Percentiles rank a stretch among this genome's conserved stretches.
phyloP scores from a whole-genome alignment of 2,113 vertebrate species.

The Pleuronectes platessa region DNA sequence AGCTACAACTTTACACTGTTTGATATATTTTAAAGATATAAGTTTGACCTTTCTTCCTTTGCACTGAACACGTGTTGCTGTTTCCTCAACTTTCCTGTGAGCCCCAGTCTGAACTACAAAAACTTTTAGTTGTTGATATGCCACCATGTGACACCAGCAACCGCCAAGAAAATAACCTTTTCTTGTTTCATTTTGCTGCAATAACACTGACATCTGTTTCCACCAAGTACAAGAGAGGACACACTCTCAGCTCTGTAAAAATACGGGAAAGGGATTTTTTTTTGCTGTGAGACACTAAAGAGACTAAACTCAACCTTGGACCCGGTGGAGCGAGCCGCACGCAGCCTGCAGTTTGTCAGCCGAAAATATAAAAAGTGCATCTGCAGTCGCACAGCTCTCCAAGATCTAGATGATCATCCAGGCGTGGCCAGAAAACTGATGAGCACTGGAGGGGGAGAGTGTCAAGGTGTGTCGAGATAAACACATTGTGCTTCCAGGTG shows the following conservation, averaged over 20 bases:
- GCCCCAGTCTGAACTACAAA: no score
- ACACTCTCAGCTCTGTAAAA: not conserved
- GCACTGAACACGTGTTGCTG: no score
- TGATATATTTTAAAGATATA: no score
- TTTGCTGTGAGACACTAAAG: not conserved
- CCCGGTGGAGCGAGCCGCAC: slow-evolving; percentile 29
- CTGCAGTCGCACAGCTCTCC: slow-evolving; percentile 3
- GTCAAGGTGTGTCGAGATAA: slow-evolving; percentile 51
- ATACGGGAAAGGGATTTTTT: slow-evolving; percentile 8
- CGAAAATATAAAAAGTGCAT: slow-evolving; percentile 24
- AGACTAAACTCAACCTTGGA: slow-evolving; percentile 10
- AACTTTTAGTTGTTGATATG: no score
- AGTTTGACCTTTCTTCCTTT: no score
- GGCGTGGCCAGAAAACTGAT: slow-evolving; percentile 38
- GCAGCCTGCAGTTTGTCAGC: slow-evolving; percentile 37
- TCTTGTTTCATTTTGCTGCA: no score
- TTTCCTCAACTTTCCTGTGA: no score
- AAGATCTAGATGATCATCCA: slow-evolving; percentile 39
- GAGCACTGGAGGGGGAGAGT: slow-evolving; percentile 25
- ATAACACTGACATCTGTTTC: not conserved
- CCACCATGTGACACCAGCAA: no score
- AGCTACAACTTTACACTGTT: no score
- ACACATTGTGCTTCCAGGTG: slow-evolving; percentile 31
- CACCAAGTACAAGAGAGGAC: not conserved
- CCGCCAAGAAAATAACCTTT: no score